phyloP scores from a whole-genome alignment of 2,888 invertebrate genomes.

The Agonopterix heracliana region DNA sequence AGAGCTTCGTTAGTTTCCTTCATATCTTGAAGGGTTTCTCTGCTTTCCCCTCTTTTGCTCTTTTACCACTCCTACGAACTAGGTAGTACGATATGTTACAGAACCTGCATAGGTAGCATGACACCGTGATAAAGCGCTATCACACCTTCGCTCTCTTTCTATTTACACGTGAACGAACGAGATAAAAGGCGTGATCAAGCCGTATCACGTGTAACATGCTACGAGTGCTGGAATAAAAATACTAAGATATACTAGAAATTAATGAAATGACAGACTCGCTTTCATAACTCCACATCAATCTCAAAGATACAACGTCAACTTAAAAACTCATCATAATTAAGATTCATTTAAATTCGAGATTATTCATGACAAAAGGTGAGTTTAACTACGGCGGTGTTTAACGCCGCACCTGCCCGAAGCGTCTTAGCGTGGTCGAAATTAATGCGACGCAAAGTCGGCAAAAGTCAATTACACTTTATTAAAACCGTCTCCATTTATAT shows the following conservation, averaged over 20 bases:
- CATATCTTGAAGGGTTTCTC: not conserved
- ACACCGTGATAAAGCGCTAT: too few species aligned
- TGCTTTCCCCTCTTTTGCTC: too few species aligned
- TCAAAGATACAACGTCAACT: slow-evolving; percentile 41
- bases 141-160: too few species aligned
- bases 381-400: slow-evolving; percentile 62
- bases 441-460: slow-evolving; percentile 74
- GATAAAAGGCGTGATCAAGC: too few species aligned
- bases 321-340: slow-evolving; percentile 68
- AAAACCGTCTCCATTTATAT: slow-evolving; percentile 77
- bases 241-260: too few species aligned
- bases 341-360: slow-evolving; percentile 69
- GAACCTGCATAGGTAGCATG: too few species aligned
- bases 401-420: slow-evolving; percentile 70
- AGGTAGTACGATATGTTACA: too few species aligned
- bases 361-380: slow-evolving; percentile 64
- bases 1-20: too few species aligned
- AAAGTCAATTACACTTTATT: slow-evolving; percentile 77
- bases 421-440: slow-evolving; percentile 73
- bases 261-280: not conserved
- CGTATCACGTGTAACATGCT: too few species aligned
- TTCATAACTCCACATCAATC: slow-evolving; percentile 32
- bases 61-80: too few species aligned
- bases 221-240: too few species aligned
- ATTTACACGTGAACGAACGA: too few species aligned